A percentile compares a stretch with the other conserved stretches of the same genome.
Evolutionary conservation across 2,113 vertebrate genomes (phyloP).

Genomic region (Argyrosomus japonicus): DNA sequence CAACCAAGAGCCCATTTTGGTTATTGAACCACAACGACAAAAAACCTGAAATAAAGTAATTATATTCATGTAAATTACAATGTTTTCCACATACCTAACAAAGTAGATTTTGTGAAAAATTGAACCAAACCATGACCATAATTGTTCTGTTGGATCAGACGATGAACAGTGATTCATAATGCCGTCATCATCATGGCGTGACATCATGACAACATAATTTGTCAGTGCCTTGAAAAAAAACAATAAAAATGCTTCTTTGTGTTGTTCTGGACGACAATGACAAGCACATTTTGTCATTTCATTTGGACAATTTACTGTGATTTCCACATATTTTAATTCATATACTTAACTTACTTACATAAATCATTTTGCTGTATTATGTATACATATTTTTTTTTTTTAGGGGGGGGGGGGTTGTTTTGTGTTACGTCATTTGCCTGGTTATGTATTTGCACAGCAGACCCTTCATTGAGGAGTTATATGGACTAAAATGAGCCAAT

Average conservation of each 20-base stretch:
- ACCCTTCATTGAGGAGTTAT: slow-evolving; percentile 29
- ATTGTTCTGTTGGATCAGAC: no score
- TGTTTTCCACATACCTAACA: background rate
- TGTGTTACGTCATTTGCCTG: background rate
- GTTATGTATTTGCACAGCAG: slow-evolving; percentile 15
- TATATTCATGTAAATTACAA: background rate
- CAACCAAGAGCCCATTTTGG: background rate
- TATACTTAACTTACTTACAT: no score
- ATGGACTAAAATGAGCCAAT: slow-evolving; percentile 55
- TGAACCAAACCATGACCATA: no score
- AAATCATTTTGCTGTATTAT: background rate
- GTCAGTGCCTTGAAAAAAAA: background rate
- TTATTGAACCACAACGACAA: background rate
- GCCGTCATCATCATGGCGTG: background rate
- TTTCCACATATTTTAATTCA: background rate
- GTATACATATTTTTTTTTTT: background rate
- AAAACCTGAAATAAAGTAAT: background rate
- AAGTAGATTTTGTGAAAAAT: background rate
- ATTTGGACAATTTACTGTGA: background rate
- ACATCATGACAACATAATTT: background rate
- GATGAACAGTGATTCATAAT: background rate
- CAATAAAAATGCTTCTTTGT: background rate
- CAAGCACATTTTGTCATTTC: background rate
- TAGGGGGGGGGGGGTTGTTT: no score
- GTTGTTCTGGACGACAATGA: background rate